phyloP scores from a whole-genome alignment of 2,888 invertebrate species.

The Netelia melanura region DNA sequence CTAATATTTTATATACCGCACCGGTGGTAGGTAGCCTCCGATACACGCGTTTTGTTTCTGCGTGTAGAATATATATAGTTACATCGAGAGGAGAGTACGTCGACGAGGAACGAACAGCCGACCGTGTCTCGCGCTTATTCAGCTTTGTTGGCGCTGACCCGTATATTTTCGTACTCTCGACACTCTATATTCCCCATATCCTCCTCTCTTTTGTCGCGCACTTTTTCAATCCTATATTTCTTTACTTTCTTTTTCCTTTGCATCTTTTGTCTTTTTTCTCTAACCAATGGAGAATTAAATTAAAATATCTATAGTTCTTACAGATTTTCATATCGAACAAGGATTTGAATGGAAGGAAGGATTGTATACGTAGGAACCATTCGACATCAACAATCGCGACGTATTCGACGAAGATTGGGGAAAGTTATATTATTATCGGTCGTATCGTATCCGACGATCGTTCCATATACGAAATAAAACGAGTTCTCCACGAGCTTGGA shows the following conservation, averaged over 20 bases:
- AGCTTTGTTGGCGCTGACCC: constrained; percentile 81
- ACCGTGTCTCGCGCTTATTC: constrained; percentile 79
- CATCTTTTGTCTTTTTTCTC: constrained; percentile 8
- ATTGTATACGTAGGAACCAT: constrained; percentile 5
- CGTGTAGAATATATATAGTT: background rate
- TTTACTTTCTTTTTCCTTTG: constrained; percentile 16
- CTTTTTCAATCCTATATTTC: constrained; percentile 20
- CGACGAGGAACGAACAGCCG: constrained; percentile 36
- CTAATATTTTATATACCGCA: constrained; percentile 38
- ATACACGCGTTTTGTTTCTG: background rate
- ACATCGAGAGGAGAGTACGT: constrained; percentile 15
- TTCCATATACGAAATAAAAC: constrained; percentile 32
- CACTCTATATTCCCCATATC: constrained; percentile 34
- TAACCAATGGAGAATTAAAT: background rate
- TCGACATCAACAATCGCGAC: constrained; percentile 28
- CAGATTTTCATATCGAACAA: too few species aligned
- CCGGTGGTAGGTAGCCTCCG: background rate
- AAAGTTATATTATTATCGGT: constrained; percentile 37
- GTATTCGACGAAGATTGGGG: constrained; percentile 36
- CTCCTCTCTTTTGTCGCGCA: background rate
- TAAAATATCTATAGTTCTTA: background rate
- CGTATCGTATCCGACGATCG: constrained; percentile 51
- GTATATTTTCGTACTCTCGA: constrained; percentile 75
- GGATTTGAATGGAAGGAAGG: too few species aligned
- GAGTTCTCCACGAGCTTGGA: background rate